Base-by-base conservation (phyloP, 2,113 vertebrate species). In the Anguilla japonica region DNA sequence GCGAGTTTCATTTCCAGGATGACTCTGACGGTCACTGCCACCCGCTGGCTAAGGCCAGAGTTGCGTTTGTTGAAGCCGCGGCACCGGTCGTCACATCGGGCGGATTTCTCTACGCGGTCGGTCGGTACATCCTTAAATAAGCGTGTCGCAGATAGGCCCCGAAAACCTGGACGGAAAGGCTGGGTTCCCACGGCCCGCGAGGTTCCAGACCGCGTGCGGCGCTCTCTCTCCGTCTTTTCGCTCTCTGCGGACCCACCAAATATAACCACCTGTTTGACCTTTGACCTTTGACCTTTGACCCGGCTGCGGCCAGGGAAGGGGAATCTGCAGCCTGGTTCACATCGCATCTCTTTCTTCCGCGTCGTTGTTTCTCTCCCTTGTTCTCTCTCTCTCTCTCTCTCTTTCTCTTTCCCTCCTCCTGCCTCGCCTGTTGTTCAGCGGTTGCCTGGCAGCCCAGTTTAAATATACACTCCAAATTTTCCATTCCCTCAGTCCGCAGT, bases 401-500 rank as follows among this genome's bases (percentile, higher is more conserved):
- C 90, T 89, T 92, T 92, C 91, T 94, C 8, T 46, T 8, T 53
- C 5, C 50, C 50, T 53, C 50, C 50, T 53, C 50, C 92, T 82
- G 88, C 92, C 78, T 88, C 89, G 87, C 88, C 89, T 95, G 93
- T 95, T 95, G 92, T 94, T 93, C 91, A 85, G 89, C 56, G 90
- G 95, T 95, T 90, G 92, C 95, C 86, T 81, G 87, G 95, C 89
- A 91, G 95, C 94, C 85, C 67, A 90, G 91, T 95, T 96, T 95
- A 96, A 96, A 96, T 95, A 96, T 95, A 87, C 93, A 92, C 91
- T 93, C 88, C 88, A 92, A 93, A 95, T 91, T 96, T 96, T 96
- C 95, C 94, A 88, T 94, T 93, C 88, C 91, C 91, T 93, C 89
- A 88, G 91, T 95, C 94, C 93, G 95, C 92, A 92, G 90, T 89